Percentiles rank a stretch among this genome's conserved stretches.
Conservation (phyloP, 2,888 invertebrate species). For the Rugalucina vietnamica region DNA sequence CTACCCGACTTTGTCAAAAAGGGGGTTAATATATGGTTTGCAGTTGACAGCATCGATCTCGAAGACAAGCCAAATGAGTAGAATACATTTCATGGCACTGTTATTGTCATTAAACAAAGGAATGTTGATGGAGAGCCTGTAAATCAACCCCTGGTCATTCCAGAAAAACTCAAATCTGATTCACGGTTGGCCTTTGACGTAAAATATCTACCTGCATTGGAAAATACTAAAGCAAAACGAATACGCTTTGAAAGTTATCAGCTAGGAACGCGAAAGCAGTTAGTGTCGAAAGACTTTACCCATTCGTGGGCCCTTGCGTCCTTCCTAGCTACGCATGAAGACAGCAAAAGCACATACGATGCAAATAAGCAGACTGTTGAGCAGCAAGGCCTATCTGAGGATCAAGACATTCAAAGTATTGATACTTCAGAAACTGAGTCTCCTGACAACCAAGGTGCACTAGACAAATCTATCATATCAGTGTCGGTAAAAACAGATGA, state of each 20-base stretch:
- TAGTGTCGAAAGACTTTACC: neutral
- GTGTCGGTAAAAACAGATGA: neutral
- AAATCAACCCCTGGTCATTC: conserved; percentile 31
- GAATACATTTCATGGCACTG: conserved; percentile 18
- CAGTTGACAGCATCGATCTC: conserved; percentile 50
- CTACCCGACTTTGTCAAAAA: conserved; percentile 49
- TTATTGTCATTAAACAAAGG: conserved; percentile 38
- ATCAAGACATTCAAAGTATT: neutral
- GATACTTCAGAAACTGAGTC: neutral
- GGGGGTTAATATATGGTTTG: conserved; percentile 47
- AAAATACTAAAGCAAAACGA: neutral
- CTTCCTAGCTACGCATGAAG: neutral
- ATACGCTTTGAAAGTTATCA: neutral
- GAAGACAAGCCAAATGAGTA: conserved; percentile 34
- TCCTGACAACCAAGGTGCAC: too few relatives aligned
- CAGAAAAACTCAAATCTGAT: conserved; percentile 23
- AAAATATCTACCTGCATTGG: neutral
- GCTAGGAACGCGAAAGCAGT: neutral
- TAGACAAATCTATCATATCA: neutral
- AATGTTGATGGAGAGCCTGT: conserved; percentile 40
- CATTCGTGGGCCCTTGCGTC: neutral
- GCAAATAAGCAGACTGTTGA: neutral
- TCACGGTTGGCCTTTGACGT: neutral
- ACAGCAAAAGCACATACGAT: neutral
- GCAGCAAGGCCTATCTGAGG: neutral